Conservation (phyloP, 2,797 vertebrate species). For the Alauda arvensis region DNA sequence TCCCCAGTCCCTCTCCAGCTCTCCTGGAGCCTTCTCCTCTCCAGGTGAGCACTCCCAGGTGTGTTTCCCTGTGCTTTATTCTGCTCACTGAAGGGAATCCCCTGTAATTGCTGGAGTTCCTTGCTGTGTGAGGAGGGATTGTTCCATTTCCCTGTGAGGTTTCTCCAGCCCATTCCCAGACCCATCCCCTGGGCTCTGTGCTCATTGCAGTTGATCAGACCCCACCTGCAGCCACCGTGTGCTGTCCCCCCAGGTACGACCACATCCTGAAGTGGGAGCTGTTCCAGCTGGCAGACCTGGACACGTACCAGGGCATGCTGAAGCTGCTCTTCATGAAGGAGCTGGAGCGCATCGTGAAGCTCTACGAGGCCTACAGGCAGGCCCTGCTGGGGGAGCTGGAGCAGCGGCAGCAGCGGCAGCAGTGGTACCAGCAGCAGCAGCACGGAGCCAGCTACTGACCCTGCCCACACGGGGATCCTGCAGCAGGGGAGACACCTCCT, state of each 20-base stretch:
- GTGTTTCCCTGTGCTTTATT: not conserved
- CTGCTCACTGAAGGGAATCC: accelerated
- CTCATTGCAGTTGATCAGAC: too few relatives aligned
- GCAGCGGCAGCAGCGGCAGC: slow-evolving; percentile 90
- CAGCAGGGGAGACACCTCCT: too few relatives aligned
- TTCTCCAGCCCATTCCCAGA: accelerated
- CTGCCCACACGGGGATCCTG: not conserved
- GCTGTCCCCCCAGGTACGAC: slow-evolving; percentile 79
- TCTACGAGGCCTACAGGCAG: slow-evolving; percentile 95
- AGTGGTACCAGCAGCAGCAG: slow-evolving; percentile 93
- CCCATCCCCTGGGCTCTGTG: accelerated
- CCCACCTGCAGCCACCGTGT: accelerated
- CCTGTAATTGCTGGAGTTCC: accelerated
- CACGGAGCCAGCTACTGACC: slow-evolving; percentile 73
- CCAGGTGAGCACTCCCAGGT: accelerated
- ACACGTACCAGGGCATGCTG: slow-evolving; percentile 98
- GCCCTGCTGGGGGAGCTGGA: slow-evolving; percentile 91
- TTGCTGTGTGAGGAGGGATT: accelerated
- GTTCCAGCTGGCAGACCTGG: slow-evolving; percentile 96
- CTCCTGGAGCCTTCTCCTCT: not conserved
- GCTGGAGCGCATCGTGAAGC: slow-evolving; percentile 95
- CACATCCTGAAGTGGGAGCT: slow-evolving; percentile 98
- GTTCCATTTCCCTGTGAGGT: not conserved
- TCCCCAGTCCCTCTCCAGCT: not conserved
- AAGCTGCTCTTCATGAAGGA: slow-evolving; percentile 99